A percentile compares a stretch with the other conserved stretches of the same genome.
Evolutionary conservation across 2,888 invertebrate genomes (phyloP).

Genomic region (Octodonta nipae): DNA sequence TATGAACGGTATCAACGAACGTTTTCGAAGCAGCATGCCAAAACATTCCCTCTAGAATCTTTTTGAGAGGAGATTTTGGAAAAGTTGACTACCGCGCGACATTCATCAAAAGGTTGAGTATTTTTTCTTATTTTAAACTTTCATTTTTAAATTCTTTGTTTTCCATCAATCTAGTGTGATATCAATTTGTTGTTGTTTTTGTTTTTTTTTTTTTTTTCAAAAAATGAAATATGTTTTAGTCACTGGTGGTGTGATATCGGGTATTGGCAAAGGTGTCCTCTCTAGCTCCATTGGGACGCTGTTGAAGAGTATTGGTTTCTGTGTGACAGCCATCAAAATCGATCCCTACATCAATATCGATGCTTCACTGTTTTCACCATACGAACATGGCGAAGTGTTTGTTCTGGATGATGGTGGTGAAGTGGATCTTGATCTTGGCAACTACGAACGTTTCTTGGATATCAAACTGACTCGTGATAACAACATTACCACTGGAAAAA

Average conservation of each 20-base stretch:
- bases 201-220: too few relatives aligned
- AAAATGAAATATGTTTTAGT: conserved; percentile 98
- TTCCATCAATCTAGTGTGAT: too few relatives aligned
- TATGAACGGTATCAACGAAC: too few relatives aligned
- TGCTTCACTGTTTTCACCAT: conserved; percentile 96
- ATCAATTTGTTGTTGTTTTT: too few relatives aligned
- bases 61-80: too few relatives aligned
- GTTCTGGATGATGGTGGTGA: neutral
- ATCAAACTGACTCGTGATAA: neutral
- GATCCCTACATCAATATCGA: conserved; percentile 99
- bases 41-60: too few relatives aligned
- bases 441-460: neutral
- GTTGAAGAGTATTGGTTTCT: conserved; percentile 83
- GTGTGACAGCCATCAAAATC: conserved; percentile 96
- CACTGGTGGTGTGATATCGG: conserved; percentile 97
- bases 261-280: conserved; percentile 91
- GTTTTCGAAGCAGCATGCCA: too few relatives aligned
- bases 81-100: too few relatives aligned
- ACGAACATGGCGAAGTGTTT: conserved; percentile 74
- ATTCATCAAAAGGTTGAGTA: too few relatives aligned
- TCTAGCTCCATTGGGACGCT: conserved; percentile 90
- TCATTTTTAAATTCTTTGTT: too few relatives aligned
- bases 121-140: too few relatives aligned
- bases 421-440: neutral
- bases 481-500: neutral